phyloP scores from a whole-genome alignment of 2,113 vertebrate species.

The Lathamus discolor region DNA sequence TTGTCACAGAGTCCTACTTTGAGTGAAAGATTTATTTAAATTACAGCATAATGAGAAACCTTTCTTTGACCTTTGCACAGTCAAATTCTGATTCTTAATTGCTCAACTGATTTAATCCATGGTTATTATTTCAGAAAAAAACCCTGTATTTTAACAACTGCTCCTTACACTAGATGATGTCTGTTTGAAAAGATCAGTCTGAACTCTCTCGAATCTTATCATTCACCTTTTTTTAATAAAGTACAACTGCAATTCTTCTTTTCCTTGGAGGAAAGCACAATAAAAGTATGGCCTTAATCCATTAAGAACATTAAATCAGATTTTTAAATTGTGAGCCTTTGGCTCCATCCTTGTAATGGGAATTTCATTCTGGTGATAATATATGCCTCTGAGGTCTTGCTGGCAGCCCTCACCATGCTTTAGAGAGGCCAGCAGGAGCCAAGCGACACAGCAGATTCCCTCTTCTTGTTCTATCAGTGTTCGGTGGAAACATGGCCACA shows the following conservation, averaged over 20 bases:
- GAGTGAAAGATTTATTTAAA: background rate
- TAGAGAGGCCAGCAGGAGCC: background rate
- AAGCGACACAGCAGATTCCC: fast-evolving
- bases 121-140: background rate
- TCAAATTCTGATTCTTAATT: background rate
- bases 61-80: background rate
- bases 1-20: background rate
- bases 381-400: background rate
- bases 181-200: background rate
- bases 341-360: background rate
- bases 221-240: background rate
- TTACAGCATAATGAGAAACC: background rate
- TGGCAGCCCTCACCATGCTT: background rate
- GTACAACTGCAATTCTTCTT: background rate
- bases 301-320: background rate
- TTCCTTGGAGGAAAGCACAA: background rate
- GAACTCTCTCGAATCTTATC: background rate
- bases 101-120: background rate
- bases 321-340: background rate
- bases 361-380: background rate
- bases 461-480: fast-evolving
- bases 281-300: background rate
- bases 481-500: background rate
- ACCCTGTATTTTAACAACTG: background rate
- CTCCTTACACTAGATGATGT: background rate